Conservation (phyloP, 2,113 vertebrate species). For the Heterotilapia buettikoferi region DNA sequence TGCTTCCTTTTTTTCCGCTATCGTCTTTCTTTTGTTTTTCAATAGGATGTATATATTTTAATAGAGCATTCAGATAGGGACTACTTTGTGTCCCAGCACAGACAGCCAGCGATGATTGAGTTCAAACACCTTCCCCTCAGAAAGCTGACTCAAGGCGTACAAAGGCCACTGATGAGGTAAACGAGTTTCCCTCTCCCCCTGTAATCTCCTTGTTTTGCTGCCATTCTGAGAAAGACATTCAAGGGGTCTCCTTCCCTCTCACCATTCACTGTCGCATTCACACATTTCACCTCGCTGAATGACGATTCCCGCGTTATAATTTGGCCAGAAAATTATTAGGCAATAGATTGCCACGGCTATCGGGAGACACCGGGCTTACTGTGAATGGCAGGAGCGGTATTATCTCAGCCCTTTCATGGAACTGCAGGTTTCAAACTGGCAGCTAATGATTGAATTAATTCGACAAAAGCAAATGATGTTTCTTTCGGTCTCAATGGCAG, state of each 20-base stretch:
- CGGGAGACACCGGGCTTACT: conserved; percentile 38
- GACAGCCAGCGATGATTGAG: conserved; percentile 19
- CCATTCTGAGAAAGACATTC: conserved; percentile 14
- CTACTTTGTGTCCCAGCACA: not conserved
- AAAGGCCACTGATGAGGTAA: conserved; percentile 59
- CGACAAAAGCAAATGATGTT: conserved; percentile 62
- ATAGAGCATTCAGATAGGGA: not conserved
- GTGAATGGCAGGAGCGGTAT: conserved; percentile 51
- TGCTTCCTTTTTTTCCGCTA: not conserved
- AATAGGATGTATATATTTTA: not conserved
- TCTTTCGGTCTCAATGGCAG: conserved; percentile 24
- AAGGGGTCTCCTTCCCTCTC: not conserved
- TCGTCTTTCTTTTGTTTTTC: not conserved
- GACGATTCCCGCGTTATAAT: conserved; percentile 52
- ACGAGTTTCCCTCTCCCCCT: conserved; percentile 20
- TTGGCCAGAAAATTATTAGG: conserved; percentile 63
- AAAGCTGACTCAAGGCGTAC: conserved; percentile 46
- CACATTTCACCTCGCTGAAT: conserved; percentile 33
- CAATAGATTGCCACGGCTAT: conserved; percentile 60
- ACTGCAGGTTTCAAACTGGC: conserved; percentile 51
- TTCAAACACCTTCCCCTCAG: conserved; percentile 12
- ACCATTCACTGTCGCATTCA: conserved; percentile 5
- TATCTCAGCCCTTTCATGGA: conserved; percentile 54
- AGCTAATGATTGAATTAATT: conserved; percentile 72
- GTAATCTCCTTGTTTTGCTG: conserved; percentile 47